Conservation (phyloP, 2,797 vertebrate genomes). For the Gadopsis marmoratus region DNA sequence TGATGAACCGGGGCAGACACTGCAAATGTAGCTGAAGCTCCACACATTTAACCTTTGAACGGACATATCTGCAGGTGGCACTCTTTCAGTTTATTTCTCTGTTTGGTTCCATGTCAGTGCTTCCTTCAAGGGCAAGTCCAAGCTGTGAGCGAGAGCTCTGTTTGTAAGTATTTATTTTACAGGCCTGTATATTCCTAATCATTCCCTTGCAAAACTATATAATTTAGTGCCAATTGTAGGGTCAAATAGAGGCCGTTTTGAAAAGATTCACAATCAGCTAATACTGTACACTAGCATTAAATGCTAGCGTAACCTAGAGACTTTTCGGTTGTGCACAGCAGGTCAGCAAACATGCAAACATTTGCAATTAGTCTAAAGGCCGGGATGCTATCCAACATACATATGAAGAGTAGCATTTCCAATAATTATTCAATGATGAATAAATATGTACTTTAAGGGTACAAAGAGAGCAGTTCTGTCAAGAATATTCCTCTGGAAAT, state of each 20-base stretch:
- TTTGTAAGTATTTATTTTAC: background rate
- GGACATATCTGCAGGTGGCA: constrained; percentile 31
- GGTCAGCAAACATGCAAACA: background rate
- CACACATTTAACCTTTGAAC: constrained; percentile 60
- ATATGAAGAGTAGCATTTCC: background rate
- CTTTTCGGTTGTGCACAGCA: background rate
- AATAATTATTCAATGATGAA: background rate
- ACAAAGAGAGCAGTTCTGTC: background rate
- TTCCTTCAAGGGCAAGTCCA: constrained; percentile 29
- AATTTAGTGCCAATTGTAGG: background rate
- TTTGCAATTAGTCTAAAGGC: background rate
- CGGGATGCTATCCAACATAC: background rate
- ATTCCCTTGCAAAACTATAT: background rate
- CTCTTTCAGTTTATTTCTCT: constrained; percentile 25
- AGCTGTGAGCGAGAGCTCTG: background rate
- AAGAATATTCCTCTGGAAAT: background rate
- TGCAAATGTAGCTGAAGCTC: constrained; percentile 34
- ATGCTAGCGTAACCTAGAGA: background rate
- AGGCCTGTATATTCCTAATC: background rate
- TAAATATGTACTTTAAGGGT: background rate
- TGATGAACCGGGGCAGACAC: constrained; percentile 38
- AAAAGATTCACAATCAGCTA: background rate
- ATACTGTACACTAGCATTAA: background rate
- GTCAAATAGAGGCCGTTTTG: background rate
- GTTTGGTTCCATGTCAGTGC: constrained; percentile 35